phyloP scores from a whole-genome alignment of 2,888 invertebrate species.

The Acanthosepion esculentum region DNA sequence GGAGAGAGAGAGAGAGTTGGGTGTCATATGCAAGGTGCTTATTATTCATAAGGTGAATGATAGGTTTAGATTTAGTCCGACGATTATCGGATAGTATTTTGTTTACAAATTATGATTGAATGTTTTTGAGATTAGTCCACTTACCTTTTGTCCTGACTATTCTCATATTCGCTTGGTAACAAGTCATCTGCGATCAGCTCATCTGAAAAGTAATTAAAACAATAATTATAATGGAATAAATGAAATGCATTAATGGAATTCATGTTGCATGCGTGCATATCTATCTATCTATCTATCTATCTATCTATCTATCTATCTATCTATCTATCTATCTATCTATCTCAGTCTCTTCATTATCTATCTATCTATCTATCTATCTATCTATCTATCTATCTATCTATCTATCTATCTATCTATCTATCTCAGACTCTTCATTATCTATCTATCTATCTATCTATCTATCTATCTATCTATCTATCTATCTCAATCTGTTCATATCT shows the following conservation, averaged over 20 bases:
- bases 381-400: too few species aligned
- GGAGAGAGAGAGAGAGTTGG: too few species aligned
- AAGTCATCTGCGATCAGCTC: constrained; percentile 40
- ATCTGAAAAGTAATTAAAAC: not conserved
- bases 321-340: too few species aligned
- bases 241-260: not conserved
- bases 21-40: too few species aligned
- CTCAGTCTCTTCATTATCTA: not conserved
- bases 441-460: not conserved
- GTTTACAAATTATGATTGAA: too few species aligned
- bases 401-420: too few species aligned
- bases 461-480: too few species aligned
- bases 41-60: too few species aligned
- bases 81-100: too few species aligned
- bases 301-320: not conserved
- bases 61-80: too few species aligned
- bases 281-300: not conserved
- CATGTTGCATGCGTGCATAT: not conserved
- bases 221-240: not conserved
- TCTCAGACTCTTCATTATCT: too few species aligned
- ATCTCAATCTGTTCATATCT: not conserved
- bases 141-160: constrained; percentile 41
- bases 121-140: not conserved
- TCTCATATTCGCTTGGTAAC: not conserved
- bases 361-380: not conserved